A percentile compares a stretch with the other conserved stretches of the same genome.
Evolutionary conservation across 2,113 vertebrate species (phyloP).

Genomic region (Amphiprion ocellaris): DNA sequence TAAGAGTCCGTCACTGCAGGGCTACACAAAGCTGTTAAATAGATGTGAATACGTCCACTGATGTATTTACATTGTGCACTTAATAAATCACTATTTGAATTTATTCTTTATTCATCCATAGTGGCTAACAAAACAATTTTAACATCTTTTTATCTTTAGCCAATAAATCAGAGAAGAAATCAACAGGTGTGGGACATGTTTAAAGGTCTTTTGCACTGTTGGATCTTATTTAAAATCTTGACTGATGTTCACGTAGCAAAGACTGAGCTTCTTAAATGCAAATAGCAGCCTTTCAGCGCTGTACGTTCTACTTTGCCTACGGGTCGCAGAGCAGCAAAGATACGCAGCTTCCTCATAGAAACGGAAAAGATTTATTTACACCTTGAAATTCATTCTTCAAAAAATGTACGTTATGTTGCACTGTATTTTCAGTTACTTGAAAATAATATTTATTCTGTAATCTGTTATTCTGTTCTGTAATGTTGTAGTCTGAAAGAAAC

Average conservation of each 20-base stretch:
- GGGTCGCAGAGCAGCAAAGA: background rate
- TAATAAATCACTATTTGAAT: too few species aligned
- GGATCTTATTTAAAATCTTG: background rate
- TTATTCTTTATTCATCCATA: too few species aligned
- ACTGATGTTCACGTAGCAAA: background rate
- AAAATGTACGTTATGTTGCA: background rate
- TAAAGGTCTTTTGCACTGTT: too few species aligned
- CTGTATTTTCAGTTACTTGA: too few species aligned
- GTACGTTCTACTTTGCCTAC: constrained; percentile 15
- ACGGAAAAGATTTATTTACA: background rate
- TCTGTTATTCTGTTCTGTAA: too few species aligned
- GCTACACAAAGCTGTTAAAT: background rate
- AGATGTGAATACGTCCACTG: too few species aligned
- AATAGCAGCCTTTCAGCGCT: constrained; percentile 29
- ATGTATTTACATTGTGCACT: background rate
- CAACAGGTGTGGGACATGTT: background rate
- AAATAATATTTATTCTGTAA: background rate
- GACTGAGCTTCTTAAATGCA: constrained; percentile 41
- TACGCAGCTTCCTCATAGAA: background rate
- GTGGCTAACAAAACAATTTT: too few species aligned
- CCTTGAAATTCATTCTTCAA: background rate
- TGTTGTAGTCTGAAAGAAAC: background rate
- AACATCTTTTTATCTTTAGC: background rate
- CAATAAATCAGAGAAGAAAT: background rate
- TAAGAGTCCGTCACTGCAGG: too few species aligned